Base-by-base conservation (phyloP, 2,113 vertebrate species). In the Silurus asotus region DNA sequence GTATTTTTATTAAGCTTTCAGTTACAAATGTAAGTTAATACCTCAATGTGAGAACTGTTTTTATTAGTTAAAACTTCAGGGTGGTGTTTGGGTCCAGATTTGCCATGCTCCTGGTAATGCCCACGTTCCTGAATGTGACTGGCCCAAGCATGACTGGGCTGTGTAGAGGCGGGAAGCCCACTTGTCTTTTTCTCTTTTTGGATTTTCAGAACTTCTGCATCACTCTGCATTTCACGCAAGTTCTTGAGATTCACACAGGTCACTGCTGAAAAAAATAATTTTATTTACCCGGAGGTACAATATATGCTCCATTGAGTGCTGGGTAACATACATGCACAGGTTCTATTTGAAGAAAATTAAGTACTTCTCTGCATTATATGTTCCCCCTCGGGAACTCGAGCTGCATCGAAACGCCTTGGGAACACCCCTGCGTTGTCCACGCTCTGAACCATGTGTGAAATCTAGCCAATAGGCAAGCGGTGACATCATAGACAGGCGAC, bases 31-130 rank as follows among this genome's bases (percentile, higher is more conserved):
- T 55, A 65, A 48, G 0, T 13, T n/a, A 48, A 62, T 89, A 95
- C 94, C 89, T 93, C 87, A 28, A 92, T 92, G 72, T 92, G 92
- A 79, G 92, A 91, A 5, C 91, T 89, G 37, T 88, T 92, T 67
- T 93, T 91, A 81, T 92, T 91, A 79, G 89, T 90, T 85, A 93
- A 81, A 83, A 93, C 75, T 45, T 92, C 91, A 45, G 89, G 72
- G 8, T 93, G 83, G 0, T 58, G 74, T 56, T 92, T 91, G 3
- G 83, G 51, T 13, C 92, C 88, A 15, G 87, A 84, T 25, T 70
- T 86, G 58, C 90, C 86, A 51, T 91, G 92, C 82, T 93, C 85
- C 70, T 90, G 88, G 89, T 94, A 93, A 67, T 84, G 93, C 11
- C 89, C 86, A 37, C 77, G 86, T 49, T 90, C 89, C 45, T 91